Conservation (phyloP, 2,113 vertebrate species). For the Barbus barbus region DNA sequence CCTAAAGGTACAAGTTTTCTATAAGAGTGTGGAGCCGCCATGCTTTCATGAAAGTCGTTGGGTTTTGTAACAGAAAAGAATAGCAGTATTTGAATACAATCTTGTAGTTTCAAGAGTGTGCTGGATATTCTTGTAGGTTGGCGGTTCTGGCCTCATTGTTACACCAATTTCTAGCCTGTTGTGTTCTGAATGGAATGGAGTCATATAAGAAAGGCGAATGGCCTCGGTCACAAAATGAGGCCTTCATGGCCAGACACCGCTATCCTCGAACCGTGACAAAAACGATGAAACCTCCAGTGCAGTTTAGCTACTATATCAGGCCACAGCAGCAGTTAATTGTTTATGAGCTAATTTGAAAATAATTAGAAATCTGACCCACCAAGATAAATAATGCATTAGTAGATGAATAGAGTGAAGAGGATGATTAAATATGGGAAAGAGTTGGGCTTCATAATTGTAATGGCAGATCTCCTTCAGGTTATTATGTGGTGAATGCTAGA, state of each 20-base stretch:
- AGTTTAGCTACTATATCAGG: conserved; percentile 28
- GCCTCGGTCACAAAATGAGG: conserved; percentile 32
- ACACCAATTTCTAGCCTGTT: conserved; percentile 35
- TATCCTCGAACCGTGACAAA: conserved; percentile 25
- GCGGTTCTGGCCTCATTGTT: conserved; percentile 1
- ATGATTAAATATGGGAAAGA: too few species aligned
- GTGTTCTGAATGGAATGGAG: conserved; percentile 32
- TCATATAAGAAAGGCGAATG: conserved; percentile 24
- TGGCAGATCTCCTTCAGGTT: not conserved
- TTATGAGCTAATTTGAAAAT: conserved; percentile 53
- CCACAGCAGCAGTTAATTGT: conserved; percentile 46
- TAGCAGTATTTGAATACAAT: conserved; percentile 25
- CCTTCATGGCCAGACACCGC: conserved; percentile 13
- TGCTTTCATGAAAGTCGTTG: conserved; percentile 3
- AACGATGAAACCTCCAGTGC: conserved; percentile 36
- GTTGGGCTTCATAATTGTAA: conserved; percentile 4
- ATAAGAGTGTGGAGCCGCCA: not conserved
- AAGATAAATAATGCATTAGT: conserved; percentile 43
- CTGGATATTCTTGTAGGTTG: not conserved
- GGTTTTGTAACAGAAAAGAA: conserved; percentile 36
- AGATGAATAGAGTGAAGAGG: too few species aligned
- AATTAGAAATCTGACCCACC: conserved; percentile 50
- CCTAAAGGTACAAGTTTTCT: too few species aligned
- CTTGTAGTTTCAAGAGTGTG: conserved; percentile 16
- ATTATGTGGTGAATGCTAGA: conserved; percentile 30